Conservation (phyloP, 2,797 vertebrate species). For the Erithacus rubecula region DNA sequence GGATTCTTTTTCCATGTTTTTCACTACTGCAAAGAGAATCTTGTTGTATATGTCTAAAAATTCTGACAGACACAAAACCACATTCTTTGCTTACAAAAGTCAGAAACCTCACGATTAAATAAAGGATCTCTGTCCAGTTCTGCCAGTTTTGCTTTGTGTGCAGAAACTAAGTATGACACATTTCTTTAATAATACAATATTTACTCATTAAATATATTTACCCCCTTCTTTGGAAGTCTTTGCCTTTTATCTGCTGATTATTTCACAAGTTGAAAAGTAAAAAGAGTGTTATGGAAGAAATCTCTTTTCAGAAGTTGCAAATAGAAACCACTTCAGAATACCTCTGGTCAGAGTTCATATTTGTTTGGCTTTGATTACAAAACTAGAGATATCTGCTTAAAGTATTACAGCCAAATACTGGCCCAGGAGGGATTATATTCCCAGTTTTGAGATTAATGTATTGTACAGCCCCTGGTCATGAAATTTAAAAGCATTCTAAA, state of each 20-base stretch:
- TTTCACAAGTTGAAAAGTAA: slow-evolving; percentile 9
- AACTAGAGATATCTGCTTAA: slow-evolving; percentile 42
- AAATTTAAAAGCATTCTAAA: slow-evolving; percentile 40
- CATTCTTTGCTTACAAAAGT: slow-evolving; percentile 18
- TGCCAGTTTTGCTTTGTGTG: background rate
- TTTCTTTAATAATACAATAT: slow-evolving; percentile 43
- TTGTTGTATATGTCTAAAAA: background rate
- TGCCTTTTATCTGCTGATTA: background rate
- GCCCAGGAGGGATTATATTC: slow-evolving; percentile 17
- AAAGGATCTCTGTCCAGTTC: slow-evolving; percentile 30
- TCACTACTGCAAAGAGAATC: background rate
- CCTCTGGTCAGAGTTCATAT: slow-evolving; percentile 17
- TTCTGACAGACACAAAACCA: background rate
- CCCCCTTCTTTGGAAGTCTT: background rate
- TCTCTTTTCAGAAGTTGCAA: slow-evolving; percentile 7
- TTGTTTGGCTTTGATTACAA: slow-evolving; percentile 23
- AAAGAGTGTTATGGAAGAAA: background rate
- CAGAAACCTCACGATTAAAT: background rate
- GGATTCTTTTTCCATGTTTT: background rate
- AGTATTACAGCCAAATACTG: slow-evolving; percentile 2
- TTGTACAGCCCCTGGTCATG: slow-evolving; percentile 6
- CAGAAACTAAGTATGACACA: slow-evolving; percentile 3
- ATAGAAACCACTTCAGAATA: slow-evolving; percentile 32
- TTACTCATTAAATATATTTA: slow-evolving; percentile 55
- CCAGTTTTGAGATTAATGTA: slow-evolving; percentile 35